Conservation (phyloP, 2,888 invertebrate species). For the Caenorhabditis sp. region DNA sequence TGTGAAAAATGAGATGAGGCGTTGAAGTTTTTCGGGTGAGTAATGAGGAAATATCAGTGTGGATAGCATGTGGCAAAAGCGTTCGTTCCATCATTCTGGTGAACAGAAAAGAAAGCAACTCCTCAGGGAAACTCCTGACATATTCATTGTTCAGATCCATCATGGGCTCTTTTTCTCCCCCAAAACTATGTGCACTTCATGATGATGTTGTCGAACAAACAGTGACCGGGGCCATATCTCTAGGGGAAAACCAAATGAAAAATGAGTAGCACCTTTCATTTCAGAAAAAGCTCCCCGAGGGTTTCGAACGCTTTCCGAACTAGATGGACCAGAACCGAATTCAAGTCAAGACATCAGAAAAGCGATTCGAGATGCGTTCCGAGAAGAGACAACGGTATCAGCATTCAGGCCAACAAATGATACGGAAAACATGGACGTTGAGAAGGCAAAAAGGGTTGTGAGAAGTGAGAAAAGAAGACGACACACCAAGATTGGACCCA, state of each 20-base stretch:
- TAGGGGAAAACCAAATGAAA: not conserved
- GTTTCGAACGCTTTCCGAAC: slow-evolving; percentile 34
- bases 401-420: slow-evolving; percentile 14
- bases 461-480: slow-evolving; percentile 42
- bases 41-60: slow-evolving; percentile 21
- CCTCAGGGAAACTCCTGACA: slow-evolving; percentile 30
- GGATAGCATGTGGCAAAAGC: slow-evolving; percentile 34
- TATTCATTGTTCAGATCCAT: slow-evolving; percentile 41
- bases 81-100: slow-evolving; percentile 25
- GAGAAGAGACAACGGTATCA: slow-evolving; percentile 17
- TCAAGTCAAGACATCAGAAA: slow-evolving; percentile 24
- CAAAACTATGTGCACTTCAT: slow-evolving; percentile 13
- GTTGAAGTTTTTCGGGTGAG: slow-evolving; percentile 10
- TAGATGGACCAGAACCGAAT: slow-evolving; percentile 8
- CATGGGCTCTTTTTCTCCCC: slow-evolving; percentile 6
- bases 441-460: slow-evolving; percentile 12
- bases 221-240: too few relatives aligned
- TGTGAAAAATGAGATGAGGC: slow-evolving; percentile 49
- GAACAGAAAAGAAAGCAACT: slow-evolving; percentile 13
- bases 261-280: not conserved
- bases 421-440: slow-evolving; percentile 25
- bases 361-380: not conserved
- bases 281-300: slow-evolving; percentile 20
- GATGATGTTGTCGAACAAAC: slow-evolving; percentile 7
- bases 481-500: slow-evolving; percentile 51